phyloP scores from a whole-genome alignment of 2,113 vertebrate species.

The Sinocyclocheilus rhinocerous region DNA sequence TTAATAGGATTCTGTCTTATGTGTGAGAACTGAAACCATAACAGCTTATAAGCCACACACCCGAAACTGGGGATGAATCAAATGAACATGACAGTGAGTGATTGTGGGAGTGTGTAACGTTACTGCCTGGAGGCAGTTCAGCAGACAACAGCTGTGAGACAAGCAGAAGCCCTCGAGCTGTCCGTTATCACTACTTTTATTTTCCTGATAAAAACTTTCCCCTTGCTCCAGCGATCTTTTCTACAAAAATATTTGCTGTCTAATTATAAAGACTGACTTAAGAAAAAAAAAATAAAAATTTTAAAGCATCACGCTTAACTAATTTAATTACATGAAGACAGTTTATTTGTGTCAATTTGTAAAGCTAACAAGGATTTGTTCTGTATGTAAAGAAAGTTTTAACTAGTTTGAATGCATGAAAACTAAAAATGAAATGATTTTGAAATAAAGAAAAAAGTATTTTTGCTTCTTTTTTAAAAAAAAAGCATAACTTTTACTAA shows the following conservation, averaged over 20 bases:
- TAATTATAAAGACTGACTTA: neutral
- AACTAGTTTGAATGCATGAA: too few species aligned
- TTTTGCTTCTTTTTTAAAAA: too few species aligned
- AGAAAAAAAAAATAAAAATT: too few species aligned
- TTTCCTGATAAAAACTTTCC: neutral
- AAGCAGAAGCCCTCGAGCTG: constrained; percentile 17
- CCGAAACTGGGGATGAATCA: constrained; percentile 52
- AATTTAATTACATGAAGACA: neutral
- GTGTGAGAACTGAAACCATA: constrained; percentile 45
- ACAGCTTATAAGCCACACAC: constrained; percentile 48
- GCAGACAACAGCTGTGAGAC: constrained; percentile 47
- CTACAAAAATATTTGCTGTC: neutral
- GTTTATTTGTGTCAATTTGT: neutral
- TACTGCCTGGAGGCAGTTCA: constrained; percentile 66
- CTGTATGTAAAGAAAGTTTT: too few species aligned
- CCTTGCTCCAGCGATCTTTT: neutral
- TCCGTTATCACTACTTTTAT: neutral
- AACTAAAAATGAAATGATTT: too few species aligned
- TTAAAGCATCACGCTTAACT: neutral
- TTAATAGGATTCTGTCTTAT: neutral
- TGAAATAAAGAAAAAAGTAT: too few species aligned
- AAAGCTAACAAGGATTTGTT: neutral
- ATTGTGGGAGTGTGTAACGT: constrained; percentile 49
- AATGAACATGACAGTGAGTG: constrained; percentile 36
- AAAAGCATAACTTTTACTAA: too few species aligned